Evolutionary conservation across 1,140 invertebrate species (phyloP).

Genomic region (Physella acuta): DNA sequence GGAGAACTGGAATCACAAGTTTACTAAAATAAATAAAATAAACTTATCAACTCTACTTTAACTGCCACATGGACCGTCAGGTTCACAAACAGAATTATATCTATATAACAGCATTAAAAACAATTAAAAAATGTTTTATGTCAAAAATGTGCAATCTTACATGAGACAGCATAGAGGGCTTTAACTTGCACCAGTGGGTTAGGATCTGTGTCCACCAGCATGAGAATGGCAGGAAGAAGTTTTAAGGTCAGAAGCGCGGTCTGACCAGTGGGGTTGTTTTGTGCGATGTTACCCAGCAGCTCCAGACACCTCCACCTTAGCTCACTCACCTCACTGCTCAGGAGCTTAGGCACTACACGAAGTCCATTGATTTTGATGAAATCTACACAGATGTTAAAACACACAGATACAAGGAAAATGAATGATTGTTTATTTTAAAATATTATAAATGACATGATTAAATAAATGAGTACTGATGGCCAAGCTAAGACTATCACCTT

Average conservation of each 20-base stretch:
- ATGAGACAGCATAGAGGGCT: slow-evolving; percentile 75
- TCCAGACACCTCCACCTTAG: slow-evolving; percentile 69
- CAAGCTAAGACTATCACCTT: too few species aligned
- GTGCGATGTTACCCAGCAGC: slow-evolving; percentile 72
- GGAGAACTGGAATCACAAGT: too few species aligned
- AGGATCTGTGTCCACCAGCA: slow-evolving; percentile 68
- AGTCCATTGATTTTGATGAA: slow-evolving; percentile 82
- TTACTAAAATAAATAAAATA: too few species aligned
- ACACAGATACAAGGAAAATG: too few species aligned
- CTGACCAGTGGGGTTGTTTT: slow-evolving; percentile 81
- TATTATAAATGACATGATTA: too few species aligned
- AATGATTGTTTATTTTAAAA: too few species aligned
- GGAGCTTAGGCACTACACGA: slow-evolving; percentile 68
- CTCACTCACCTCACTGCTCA: slow-evolving; percentile 66
- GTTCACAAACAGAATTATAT: too few species aligned
- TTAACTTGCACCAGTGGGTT: slow-evolving; percentile 67
- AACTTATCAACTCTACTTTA: too few species aligned
- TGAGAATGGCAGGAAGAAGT: slow-evolving; percentile 68
- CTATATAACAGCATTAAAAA: neutral
- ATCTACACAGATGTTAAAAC: too few species aligned
- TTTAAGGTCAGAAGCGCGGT: slow-evolving; percentile 67
- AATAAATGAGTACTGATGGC: too few species aligned
- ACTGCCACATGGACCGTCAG: too few species aligned
- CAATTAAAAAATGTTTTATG: neutral
- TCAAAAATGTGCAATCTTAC: slow-evolving; percentile 60